Base-by-base conservation (phyloP, 2,113 vertebrate genomes). In the Pipa parva region DNA sequence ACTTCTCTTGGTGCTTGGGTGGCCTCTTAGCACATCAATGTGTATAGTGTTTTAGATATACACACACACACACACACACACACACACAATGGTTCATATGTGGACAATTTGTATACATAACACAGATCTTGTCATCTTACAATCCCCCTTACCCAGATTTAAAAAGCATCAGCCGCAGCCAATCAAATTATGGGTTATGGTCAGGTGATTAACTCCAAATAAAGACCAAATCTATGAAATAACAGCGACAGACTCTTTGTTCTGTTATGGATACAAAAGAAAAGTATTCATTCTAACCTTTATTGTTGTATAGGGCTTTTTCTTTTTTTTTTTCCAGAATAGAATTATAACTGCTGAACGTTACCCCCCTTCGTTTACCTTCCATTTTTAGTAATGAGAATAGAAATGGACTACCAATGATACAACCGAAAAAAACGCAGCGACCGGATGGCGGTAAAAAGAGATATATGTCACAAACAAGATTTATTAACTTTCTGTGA, bases 221-320 rank as follows among this genome's bases (percentile, higher is more conserved):
- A 91, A 85, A 90, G 87, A 90, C 33, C 10, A n/a, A n/a, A n/a
- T n/a, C n/a, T 13, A 36, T 13, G 15, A 36, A 36, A 13, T 3
- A 12, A 36, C 33, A 36, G 10, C 10, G 33, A 36, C 33, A 36
- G 87, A 87, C 91, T 88, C 80, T 91, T 88, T 75, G 5, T n/a
- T 18, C 36, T 37, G 29, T 36, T 15, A 66, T 36, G 39, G 63
- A 89, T 92, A 95, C 93, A 91, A 94, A 93, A 88, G 72, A 77
- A 85, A 91, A 83, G 77, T n/a, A 85, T 91, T 93, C 91, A 91
- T 85, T 90, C 90, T 92, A 94, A 84, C 83, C 83, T 89, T 89
- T 90, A 92, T 90, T 90, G 92, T 91, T 84, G 83, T 79, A 89
- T 85, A 88, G 75, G 45, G 55, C 7, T 59, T 1, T 7, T 42